A percentile compares a stretch with the other conserved stretches of the same genome.
phyloP scores from a whole-genome alignment of 2,888 invertebrate species.

The Drosophila paramelanica region DNA sequence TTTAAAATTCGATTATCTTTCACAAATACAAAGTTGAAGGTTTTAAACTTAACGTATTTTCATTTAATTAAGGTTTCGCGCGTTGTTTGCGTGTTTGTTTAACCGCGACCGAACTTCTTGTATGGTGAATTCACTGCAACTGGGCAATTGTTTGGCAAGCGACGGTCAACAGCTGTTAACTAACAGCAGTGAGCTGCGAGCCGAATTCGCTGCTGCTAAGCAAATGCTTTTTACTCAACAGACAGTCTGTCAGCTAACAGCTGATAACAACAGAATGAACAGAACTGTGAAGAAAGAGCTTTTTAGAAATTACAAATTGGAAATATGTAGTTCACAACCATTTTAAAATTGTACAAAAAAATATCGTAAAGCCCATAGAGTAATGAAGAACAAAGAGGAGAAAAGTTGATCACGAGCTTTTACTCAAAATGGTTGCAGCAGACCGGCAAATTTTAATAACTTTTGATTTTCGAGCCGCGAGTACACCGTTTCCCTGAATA shows the following conservation, averaged over 20 bases:
- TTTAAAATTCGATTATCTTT: slow-evolving; percentile 13
- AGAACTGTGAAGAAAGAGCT: neutral
- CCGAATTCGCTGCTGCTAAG: neutral
- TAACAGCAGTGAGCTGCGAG: slow-evolving; percentile 5
- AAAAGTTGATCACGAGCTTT: no score
- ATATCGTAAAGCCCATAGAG: no score
- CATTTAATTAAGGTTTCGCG: slow-evolving; percentile 27
- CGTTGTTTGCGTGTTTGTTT: slow-evolving; percentile 32
- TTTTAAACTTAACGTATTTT: slow-evolving; percentile 45
- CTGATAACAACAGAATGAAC: slow-evolving; percentile 3
- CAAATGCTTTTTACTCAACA: no score
- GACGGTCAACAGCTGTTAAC: slow-evolving; percentile 22
- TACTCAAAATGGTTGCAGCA: no score
- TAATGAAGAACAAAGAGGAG: no score
- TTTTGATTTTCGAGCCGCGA: no score
- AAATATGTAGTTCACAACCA: no score
- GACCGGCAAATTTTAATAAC: no score
- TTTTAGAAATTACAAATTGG: neutral
- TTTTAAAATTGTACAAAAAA: no score
- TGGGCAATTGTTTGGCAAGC: neutral
- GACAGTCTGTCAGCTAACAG: neutral
- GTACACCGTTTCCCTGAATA: no score
- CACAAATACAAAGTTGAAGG: slow-evolving; percentile 8
- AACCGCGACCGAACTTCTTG: slow-evolving; percentile 42
- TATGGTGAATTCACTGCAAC: slow-evolving; percentile 25